phyloP scores from a whole-genome alignment of 2,113 vertebrate species.

The Chloebia gouldiae region DNA sequence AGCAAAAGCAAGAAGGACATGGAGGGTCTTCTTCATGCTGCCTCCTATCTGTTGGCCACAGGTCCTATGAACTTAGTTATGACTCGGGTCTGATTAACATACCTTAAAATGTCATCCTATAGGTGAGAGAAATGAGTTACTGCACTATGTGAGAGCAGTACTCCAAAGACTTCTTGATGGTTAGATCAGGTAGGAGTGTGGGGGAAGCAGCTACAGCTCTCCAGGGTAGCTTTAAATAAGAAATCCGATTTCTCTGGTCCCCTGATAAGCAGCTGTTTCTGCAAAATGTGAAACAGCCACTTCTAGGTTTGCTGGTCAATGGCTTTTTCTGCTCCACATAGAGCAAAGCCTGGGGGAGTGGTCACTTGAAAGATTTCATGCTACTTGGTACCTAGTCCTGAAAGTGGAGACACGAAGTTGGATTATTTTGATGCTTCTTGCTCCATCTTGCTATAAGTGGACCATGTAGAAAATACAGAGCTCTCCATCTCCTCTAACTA shows the following conservation, averaged over 20 bases:
- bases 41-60: background rate
- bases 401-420: background rate
- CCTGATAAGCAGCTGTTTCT: background rate
- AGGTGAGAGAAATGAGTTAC: background rate
- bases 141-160: background rate
- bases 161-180: background rate
- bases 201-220: background rate
- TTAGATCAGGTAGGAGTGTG: background rate
- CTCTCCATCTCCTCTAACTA: background rate
- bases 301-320: background rate
- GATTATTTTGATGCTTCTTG: background rate
- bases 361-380: background rate
- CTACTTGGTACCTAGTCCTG: background rate
- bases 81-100: rapidly evolving
- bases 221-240: background rate
- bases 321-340: background rate
- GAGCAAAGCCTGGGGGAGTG: background rate
- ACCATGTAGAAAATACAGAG: background rate
- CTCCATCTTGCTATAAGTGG: background rate
- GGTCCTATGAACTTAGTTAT: background rate
- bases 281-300: background rate
- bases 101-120: background rate
- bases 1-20: background rate
- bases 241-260: background rate
- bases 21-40: background rate